Base-by-base conservation (phyloP, 2,888 invertebrate species). In the Aphidoletes aphidimyza region DNA sequence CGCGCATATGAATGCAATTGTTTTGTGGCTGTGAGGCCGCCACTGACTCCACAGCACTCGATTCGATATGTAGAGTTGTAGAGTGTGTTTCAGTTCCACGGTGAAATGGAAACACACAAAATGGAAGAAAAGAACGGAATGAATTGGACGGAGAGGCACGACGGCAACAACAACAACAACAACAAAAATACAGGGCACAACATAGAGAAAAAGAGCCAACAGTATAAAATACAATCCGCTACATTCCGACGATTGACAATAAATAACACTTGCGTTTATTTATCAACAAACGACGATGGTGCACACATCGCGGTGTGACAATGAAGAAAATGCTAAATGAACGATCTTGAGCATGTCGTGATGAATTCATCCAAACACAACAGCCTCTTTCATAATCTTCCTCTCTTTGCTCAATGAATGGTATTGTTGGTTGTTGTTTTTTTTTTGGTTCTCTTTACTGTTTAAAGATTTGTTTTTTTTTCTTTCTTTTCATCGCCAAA, bases 211-310 rank as follows among this genome's bases (percentile, higher is more conserved):
- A 54, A 54, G 6, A 54, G 30, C 30, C 30, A 69, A 69, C 69
- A 30, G 69, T 69, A 69, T 69, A 69, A 69, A 26, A 69, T 69
- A 69, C 30, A 30, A 69, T 69, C 69, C 69, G 69, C 69, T 69
- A 69, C 34, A 69, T 69, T 69, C 69, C 69, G 14, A 69, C 69
- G 69, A 69, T 69, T 69, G 69, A 69, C 69, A 69, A 69, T 69
- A 54, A 54, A 54, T 54, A 69, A 69, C 69, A 81, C 81, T 81
- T 81, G 81, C 81, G 81, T 81, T 78, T 81, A 37, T 81, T 81
- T 37, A 81, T 37, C 81, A 37, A 37, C 37, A 8, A 5, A 54
- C 22, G 22, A 14, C 34, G 69, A 69, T 17, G 6, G 69, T 69
- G 22, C 6, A 19, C 17, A 3, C n/a, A 36, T 1, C 78, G n/a